Evolutionary conservation across 2,113 vertebrate species (phyloP), one percentile per base, ranked within the genome.

Genomic region (Sander vitreus): DNA sequence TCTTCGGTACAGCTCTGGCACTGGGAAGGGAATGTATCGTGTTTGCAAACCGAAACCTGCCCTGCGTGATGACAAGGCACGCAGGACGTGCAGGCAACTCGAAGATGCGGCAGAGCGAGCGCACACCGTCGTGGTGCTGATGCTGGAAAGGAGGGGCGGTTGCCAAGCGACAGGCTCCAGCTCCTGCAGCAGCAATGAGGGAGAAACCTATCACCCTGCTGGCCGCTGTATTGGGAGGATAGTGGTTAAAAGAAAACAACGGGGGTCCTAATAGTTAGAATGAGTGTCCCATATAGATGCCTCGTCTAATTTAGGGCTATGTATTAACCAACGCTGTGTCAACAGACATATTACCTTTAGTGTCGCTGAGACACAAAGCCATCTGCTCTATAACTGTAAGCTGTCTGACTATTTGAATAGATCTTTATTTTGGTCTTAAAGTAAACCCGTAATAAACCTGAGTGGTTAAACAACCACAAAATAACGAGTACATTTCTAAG

Each of bases 61-160:
- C 60, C 82, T 80, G 70, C 93, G 93, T 93, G 89, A 93, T 93
- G 92, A 94, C 93, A 92, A 91, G 73, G 92, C 93, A 93, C 92
- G 93, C 89, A 89, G 92, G 69, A 85, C 89, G 90, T 90, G 90
- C 79, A 53, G 85, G 67, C 83, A 82, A 70, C 83, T 67, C 45
- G 65, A 82, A 86, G 87, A 93, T 94, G 94, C 94, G 88, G 93
- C 93, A 92, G 88, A 89, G 66, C 81, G 88, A 78, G 84, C 68
- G 79, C 57, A 74, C 85, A 81, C 83, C n/a, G 77, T 71, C 51
- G 54, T 85, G 95, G 89, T 95, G 92, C 93, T 95, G 94, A 95
- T 95, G 94, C 89, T 96, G 94, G 80, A 81, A 77, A 74, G 89
- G 85, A 91, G 88, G 90, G 86, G 90, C 43, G 62, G 94, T 93